Conservation (phyloP, 2,888 invertebrate genomes). For the Galeopsomyia nigrocyanea region DNA sequence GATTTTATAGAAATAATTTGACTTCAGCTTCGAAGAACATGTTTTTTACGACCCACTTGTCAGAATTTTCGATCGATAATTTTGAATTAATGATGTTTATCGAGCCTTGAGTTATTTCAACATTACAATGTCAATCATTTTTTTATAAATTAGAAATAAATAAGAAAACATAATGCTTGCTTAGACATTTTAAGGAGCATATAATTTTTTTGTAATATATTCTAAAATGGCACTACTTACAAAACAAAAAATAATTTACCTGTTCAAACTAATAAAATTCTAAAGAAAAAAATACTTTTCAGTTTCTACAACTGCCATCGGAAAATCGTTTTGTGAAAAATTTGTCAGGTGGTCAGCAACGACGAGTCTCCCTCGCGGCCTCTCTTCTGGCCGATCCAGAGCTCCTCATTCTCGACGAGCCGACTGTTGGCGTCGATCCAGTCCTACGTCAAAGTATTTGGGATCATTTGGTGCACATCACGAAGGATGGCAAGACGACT, state of each 20-base stretch:
- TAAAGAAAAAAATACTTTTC: background rate
- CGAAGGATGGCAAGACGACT: conserved; percentile 81
- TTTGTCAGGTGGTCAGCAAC: conserved; percentile 90
- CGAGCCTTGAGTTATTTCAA: too few relatives aligned
- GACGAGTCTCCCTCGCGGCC: conserved; percentile 90
- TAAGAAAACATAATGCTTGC: too few relatives aligned
- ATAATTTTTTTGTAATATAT: too few relatives aligned
- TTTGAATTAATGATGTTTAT: too few relatives aligned
- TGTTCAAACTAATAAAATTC: too few relatives aligned
- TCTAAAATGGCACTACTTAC: too few relatives aligned
- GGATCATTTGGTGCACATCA: conserved; percentile 86
- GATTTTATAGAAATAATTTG: too few relatives aligned
- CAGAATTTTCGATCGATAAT: too few relatives aligned
- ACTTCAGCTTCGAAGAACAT: too few relatives aligned
- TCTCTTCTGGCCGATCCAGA: conserved; percentile 92
- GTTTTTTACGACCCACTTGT: too few relatives aligned
- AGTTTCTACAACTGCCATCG: conserved; percentile 72
- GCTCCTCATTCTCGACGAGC: conserved; percentile 91
- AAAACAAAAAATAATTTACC: too few relatives aligned
- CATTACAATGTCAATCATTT: background rate
- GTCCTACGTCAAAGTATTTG: conserved; percentile 87
- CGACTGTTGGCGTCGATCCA: conserved; percentile 94
- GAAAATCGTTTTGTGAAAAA: conserved; percentile 78
- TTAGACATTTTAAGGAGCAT: too few relatives aligned
- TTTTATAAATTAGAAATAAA: background rate